Base-by-base conservation (phyloP, 2,888 invertebrate genomes). In the Galerucella pusilla region DNA sequence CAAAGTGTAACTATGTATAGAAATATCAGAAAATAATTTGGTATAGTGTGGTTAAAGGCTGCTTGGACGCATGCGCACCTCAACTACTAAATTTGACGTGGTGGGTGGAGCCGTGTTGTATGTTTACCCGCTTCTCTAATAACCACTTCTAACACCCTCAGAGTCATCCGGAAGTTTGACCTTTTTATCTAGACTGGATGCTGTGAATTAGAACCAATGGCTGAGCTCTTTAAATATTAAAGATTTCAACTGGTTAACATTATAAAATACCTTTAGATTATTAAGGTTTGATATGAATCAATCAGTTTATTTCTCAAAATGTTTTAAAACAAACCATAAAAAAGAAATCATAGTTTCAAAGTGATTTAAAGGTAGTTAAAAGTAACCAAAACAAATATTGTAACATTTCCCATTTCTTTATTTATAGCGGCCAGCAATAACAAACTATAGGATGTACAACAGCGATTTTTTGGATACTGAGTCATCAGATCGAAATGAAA, bases 341-440 rank as follows among this genome's bases (percentile, higher is more conserved):
- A 69, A n/a, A 59, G n/a, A 60, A 69, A 59, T 59, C n/a, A 46
- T 60, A 45, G 59, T 60, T 59, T 46, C 45, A 42, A 20, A 67
- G 60, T 54, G 68, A 69, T 28, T 60, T 16, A 46, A 42, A 28
- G 61, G 52, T 54, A 61, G 63, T 70, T 46, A 70, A 63, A 63
- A 52, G 60, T 7, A 70, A 70, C n/a, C 6, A 49, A 63, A 70
- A 70, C 61, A 70, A 70, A 70, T 52, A 70, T 70, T 70, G 35
- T 12, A 70, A 61, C 70, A 54, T 70, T 49, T 63, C 16, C 63
- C 52, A 57, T 63, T 70, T 70, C 63, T 63, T 70, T 70, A 70
- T 70, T 70, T 64, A 54, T 63, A 70, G 70, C 42, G 61, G 25
- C 25, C 63, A 63, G 63, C 64, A 70, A 70, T 63, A 70, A 70